A percentile compares a stretch with the other conserved stretches of the same genome.
These are phyloP conservation scores for Fulmarus glacialis DNA, from an alignment of 2,113 vertebrate species.

Conservation along the genomic window DNA sequence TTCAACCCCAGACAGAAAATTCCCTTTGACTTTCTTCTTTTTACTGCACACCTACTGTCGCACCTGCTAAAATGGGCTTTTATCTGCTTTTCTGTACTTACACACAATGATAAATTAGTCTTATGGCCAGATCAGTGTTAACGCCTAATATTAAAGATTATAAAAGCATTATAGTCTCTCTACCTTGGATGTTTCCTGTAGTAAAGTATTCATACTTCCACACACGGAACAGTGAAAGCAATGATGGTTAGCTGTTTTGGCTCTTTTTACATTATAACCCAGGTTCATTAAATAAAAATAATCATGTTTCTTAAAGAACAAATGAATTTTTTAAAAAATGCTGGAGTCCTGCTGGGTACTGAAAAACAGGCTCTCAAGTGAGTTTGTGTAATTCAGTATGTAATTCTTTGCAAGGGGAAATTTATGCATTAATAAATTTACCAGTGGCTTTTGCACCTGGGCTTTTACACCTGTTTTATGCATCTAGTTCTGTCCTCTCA, in stretches of 20 bases:
- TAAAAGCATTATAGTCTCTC: background rate
- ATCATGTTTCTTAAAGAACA: constrained; percentile 61
- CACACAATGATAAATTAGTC: background rate
- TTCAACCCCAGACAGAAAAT: background rate
- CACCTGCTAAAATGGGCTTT: background rate
- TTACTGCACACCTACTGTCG: background rate
- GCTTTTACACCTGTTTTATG: background rate
- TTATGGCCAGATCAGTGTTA: background rate
- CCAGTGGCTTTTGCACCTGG: background rate
- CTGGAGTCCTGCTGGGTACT: background rate
- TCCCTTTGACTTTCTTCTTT: background rate
- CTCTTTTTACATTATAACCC: constrained; percentile 19
- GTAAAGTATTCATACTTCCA: background rate
- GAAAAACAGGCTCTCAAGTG: background rate
- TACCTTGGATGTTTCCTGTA: background rate
- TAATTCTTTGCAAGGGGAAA: background rate
- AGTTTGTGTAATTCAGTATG: background rate
- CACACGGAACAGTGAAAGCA: background rate
- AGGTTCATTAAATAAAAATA: constrained; percentile 60
- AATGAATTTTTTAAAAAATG: constrained; percentile 33
- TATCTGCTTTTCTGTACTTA: background rate
- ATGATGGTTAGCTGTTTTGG: background rate
- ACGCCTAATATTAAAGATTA: background rate
- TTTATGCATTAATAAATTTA: background rate
- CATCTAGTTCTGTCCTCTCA: background rate